Base-by-base conservation (phyloP, 1,140 invertebrate species). In the Conus betulinus region DNA sequence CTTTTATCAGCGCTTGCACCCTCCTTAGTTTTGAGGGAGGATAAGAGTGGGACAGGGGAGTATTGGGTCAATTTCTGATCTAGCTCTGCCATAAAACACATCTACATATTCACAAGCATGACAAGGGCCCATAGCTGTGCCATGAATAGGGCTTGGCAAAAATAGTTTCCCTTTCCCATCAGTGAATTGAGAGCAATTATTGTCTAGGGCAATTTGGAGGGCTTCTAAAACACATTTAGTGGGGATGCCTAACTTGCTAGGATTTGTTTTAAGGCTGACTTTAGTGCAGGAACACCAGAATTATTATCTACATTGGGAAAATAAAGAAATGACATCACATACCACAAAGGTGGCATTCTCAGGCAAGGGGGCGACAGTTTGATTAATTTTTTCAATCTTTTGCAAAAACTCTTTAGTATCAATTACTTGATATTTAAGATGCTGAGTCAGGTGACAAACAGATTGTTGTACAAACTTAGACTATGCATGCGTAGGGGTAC, bases 301-400 rank as follows among this genome's bases (percentile, higher is more conserved):
- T 20, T 74, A n/a, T 74, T 74, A n/a, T 74, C 71, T 20, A 74
- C 71, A 25, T 74, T 74, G n/a, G 71, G 71, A n/a, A n/a, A 74
- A n/a, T 20, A 74, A n/a, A 23, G 71, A 74, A 17, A 74, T 1
- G 17, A 74, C 71, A 74, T 74, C 71, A 74, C 71, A 74, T n/a
- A n/a, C 15, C 71, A 17, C 13, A 13, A 74, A 74, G n/a, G n/a
- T 20, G 13, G 8, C 20, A 8, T 8, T 8, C 13, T 74, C 20
- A 8, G 71, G 71, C 71, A 74, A 74, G n/a, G 71, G 71, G 20
- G 71, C 71, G 23, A n/a, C 13, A n/a, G 13, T 20, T 4, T 74
- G n/a, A 25, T 74, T 25, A 25, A 74, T 23, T n/a, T 74, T n/a
- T 23, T 74, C 71, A 1, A 74, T 25, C 71, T 74, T 74, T 25